These are phyloP conservation scores for Cantharis lateralis DNA, from an alignment of 2,888 invertebrate species.

Conservation along the genomic window DNA sequence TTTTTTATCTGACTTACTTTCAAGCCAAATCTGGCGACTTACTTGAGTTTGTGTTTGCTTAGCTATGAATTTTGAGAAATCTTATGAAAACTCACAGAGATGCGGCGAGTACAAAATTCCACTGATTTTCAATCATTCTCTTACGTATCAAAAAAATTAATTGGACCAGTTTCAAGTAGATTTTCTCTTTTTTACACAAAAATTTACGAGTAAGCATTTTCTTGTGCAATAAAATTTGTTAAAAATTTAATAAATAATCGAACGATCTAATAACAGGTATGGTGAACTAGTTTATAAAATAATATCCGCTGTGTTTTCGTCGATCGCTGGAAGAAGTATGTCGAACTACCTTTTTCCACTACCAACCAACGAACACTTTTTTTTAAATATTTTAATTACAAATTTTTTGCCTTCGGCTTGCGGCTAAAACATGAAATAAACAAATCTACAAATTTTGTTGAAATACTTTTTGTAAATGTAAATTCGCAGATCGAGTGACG, in stretches of 20 bases:
- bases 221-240: background rate
- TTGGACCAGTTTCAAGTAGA: background rate
- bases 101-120: background rate
- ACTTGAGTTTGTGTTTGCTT: too few species aligned
- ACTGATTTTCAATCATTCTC: background rate
- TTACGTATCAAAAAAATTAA: background rate
- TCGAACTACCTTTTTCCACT: conserved; percentile 9
- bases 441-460: background rate
- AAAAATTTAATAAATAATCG: background rate
- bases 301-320: conserved; percentile 12
- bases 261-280: conserved; percentile 5
- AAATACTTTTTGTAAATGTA: background rate
- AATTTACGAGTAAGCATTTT: background rate
- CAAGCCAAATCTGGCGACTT: too few species aligned
- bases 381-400: conserved; percentile 3
- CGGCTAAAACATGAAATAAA: background rate
- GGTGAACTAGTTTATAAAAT: conserved; percentile 13
- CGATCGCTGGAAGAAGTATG: conserved; percentile 19
- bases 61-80: too few species aligned
- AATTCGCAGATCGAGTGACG: background rate
- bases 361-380: background rate
- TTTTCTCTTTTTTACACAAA: background rate
- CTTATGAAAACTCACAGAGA: too few species aligned
- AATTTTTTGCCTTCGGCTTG: background rate
- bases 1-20: too few species aligned